phyloP scores from a whole-genome alignment of 2,113 vertebrate genomes.

The Cnemophilus loriae region DNA sequence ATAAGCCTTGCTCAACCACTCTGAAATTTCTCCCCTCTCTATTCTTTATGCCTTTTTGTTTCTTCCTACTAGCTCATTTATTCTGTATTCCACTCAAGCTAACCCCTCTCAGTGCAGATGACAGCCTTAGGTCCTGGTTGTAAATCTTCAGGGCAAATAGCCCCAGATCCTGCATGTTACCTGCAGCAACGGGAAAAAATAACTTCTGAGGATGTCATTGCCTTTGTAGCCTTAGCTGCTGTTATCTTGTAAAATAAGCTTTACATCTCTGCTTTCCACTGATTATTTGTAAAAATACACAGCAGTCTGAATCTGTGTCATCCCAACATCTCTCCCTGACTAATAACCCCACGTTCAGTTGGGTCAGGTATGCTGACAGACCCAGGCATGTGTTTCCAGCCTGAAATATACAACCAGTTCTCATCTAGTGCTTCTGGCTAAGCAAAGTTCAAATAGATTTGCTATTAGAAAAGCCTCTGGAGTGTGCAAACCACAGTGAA shows the following conservation, averaged over 20 bases:
- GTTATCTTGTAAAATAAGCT: background rate
- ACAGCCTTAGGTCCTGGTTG: background rate
- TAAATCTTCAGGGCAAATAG: background rate
- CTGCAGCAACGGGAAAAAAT: background rate
- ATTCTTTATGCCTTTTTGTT: background rate
- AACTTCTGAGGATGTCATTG: background rate
- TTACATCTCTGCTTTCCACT: background rate
- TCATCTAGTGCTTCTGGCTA: background rate
- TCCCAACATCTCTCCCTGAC: background rate
- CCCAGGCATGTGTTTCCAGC: background rate
- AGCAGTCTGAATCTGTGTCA: background rate
- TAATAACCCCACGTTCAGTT: rapidly evolving
- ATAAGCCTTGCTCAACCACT: background rate
- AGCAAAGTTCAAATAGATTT: background rate
- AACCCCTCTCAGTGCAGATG: background rate
- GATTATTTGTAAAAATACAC: background rate
- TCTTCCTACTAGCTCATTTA: background rate
- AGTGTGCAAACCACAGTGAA: background rate
- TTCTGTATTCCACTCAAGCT: background rate
- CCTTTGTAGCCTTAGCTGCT: background rate
- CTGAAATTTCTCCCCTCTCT: background rate
- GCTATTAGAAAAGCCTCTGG: background rate
- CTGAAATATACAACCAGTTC: background rate
- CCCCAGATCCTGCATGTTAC: background rate
- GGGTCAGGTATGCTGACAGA: background rate